These are phyloP conservation scores for Thermophis baileyi DNA, from an alignment of 2,113 vertebrate species.

Conservation along the genomic window DNA sequence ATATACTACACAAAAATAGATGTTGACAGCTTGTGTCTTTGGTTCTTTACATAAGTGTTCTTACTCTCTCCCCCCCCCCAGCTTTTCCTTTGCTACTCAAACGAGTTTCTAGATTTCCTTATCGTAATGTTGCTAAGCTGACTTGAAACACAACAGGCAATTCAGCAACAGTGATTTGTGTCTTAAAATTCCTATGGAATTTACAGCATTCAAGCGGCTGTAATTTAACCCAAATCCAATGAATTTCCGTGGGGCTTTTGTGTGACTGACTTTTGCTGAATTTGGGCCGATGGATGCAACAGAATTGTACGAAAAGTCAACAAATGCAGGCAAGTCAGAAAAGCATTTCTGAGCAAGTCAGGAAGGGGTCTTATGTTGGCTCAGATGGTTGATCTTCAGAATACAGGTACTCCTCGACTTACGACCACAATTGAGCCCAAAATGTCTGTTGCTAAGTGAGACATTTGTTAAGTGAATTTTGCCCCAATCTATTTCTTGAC, in stretches of 20 bases:
- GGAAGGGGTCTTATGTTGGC: not conserved
- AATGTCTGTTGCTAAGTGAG: not conserved
- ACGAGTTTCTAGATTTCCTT: not conserved
- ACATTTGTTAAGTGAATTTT: not conserved
- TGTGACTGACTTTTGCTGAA: not conserved
- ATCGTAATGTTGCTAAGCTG: not conserved
- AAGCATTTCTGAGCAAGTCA: not conserved
- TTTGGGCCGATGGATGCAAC: not conserved
- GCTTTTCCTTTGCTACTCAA: not conserved
- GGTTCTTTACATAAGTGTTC: not conserved
- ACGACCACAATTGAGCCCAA: not conserved
- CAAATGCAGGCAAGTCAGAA: not conserved
- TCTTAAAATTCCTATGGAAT: not conserved
- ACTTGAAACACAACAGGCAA: not conserved
- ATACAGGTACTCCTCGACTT: not conserved
- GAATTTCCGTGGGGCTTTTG: not conserved
- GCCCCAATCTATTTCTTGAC: not conserved
- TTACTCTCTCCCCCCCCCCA: not conserved
- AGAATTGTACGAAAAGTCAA: not conserved
- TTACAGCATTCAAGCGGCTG: not conserved
- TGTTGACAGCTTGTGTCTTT: slow-evolving; percentile 9
- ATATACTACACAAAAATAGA: not conserved
- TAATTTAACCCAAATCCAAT: not conserved
- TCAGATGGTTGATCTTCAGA: not conserved
- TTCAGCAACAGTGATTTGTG: not conserved